Conservation (phyloP, 2,113 vertebrate species). For the Chionomys nivalis region DNA sequence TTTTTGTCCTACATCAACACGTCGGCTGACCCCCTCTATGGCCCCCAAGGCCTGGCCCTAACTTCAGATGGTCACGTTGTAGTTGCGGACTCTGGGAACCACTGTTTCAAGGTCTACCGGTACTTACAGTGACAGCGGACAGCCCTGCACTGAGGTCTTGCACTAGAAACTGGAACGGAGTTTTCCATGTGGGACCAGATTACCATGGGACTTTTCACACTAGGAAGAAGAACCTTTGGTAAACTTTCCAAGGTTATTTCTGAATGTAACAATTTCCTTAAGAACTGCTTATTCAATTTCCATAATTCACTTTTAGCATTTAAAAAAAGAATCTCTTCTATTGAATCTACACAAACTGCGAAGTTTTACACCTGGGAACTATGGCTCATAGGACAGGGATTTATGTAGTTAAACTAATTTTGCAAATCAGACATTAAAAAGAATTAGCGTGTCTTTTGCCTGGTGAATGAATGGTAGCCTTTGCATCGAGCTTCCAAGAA, state of each 20-base stretch:
- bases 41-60: constrained; percentile 96
- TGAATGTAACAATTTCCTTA: constrained; percentile 86
- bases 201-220: constrained; percentile 80
- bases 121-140: constrained; percentile 92
- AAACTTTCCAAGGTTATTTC: constrained; percentile 82
- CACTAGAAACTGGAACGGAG: constrained; percentile 79
- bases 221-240: constrained; percentile 79
- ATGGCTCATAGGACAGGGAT: constrained; percentile 82
- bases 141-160: constrained; percentile 69
- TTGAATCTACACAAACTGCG: constrained; percentile 78
- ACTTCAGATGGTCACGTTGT: constrained; percentile 97
- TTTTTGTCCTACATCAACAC: constrained; percentile 99
- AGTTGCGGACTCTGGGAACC: constrained; percentile 98
- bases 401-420: constrained; percentile 80
- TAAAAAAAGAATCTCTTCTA: constrained; percentile 76
- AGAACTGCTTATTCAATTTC: constrained; percentile 83
- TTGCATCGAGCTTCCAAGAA: constrained; percentile 83
- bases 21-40: constrained; percentile 97
- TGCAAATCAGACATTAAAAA: constrained; percentile 75
- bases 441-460: constrained; percentile 74
- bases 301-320: constrained; percentile 81
- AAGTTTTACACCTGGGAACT: constrained; percentile 83
- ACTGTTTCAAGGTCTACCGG: constrained; percentile 99
- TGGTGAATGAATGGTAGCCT: constrained; percentile 82
- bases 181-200: constrained; percentile 76